Conservation (phyloP, 2,113 vertebrate genomes). For the Todiramphus saurophagus region DNA sequence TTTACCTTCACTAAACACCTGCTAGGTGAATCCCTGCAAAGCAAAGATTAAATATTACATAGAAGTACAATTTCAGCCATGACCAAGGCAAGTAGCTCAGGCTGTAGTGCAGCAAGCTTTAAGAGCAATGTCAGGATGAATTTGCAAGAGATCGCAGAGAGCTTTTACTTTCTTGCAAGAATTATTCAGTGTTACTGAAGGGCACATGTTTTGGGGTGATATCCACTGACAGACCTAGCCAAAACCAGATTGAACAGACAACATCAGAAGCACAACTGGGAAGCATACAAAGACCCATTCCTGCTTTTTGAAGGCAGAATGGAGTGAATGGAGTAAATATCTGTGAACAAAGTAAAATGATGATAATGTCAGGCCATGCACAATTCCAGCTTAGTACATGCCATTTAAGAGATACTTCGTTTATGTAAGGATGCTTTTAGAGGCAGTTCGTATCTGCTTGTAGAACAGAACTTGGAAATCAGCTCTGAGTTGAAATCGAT, state of each 20-base stretch:
- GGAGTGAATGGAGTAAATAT: not conserved
- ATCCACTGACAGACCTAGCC: not conserved
- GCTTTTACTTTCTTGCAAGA: not conserved
- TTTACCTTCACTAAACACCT: not conserved
- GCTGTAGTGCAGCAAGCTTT: not conserved
- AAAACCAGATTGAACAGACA: not conserved
- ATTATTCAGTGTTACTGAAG: not conserved
- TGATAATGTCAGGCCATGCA: not conserved
- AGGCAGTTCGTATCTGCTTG: not conserved
- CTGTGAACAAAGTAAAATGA: not conserved
- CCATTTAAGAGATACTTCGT: not conserved
- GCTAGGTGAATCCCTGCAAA: not conserved
- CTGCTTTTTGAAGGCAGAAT: not conserved
- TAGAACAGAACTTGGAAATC: not conserved
- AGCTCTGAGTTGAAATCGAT: not conserved
- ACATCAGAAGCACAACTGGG: not conserved
- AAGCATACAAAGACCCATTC: not conserved
- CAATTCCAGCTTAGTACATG: not conserved
- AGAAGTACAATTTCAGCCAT: not conserved
- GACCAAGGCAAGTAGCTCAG: not conserved
- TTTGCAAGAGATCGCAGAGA: not conserved
- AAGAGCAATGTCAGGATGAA: not conserved
- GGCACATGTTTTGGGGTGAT: not conserved
- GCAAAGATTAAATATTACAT: not conserved
- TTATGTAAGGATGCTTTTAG: not conserved